Evolutionary conservation across 2,113 vertebrate genomes (phyloP).

Genomic region (Trogon surrucura): DNA sequence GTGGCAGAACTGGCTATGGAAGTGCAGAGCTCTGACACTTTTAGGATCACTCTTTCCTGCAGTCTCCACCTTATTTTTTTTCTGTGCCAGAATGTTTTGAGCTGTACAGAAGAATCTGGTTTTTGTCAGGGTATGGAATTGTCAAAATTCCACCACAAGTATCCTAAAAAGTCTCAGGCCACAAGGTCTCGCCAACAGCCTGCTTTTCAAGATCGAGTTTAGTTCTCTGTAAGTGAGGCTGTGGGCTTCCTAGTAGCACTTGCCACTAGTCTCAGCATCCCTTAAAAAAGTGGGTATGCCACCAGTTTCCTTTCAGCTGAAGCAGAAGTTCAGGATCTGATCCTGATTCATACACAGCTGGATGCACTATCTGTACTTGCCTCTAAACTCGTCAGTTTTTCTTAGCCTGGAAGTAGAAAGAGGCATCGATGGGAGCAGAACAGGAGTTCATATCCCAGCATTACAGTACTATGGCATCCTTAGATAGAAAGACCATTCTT

Average conservation of each 20-base stretch:
- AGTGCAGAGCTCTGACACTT: accelerated
- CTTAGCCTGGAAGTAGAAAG: not conserved
- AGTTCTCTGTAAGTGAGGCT: not conserved
- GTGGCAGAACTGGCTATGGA: not conserved
- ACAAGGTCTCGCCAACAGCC: not conserved
- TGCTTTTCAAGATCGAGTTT: not conserved
- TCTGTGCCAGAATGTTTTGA: not conserved
- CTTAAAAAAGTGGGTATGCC: not conserved
- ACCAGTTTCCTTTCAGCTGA: not conserved
- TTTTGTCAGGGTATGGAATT: not conserved
- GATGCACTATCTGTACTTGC: not conserved
- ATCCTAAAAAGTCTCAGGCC: not conserved
- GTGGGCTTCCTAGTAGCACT: not conserved
- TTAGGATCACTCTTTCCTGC: not conserved
- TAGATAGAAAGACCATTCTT: not conserved
- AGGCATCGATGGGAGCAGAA: not conserved
- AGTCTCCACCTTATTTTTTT: not conserved
- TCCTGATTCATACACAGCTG: not conserved
- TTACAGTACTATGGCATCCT: not conserved
- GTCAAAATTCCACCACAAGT: not conserved
- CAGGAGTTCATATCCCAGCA: not conserved
- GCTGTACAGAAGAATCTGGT: not conserved
- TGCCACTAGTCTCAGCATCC: not conserved
- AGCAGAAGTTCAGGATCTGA: not conserved
- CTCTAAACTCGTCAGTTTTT: not conserved